Evolutionary conservation across 1,140 invertebrate genomes (phyloP), one percentile per base, ranked within the genome.

Genomic region (Nomia melanderi): DNA sequence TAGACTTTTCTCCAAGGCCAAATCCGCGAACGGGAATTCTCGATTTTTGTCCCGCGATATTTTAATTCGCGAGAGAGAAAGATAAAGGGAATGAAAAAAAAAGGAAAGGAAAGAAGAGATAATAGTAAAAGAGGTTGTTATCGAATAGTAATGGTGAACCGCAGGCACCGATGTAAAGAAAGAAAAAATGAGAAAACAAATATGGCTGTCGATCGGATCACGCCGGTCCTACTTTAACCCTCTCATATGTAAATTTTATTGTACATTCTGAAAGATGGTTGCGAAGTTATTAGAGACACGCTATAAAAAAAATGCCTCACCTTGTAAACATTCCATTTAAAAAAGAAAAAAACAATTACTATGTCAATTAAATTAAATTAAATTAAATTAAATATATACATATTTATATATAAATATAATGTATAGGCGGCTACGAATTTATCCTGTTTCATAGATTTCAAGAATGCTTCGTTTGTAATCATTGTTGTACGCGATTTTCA

Each of bases 241-340:
- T 82, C 76, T 79, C 81, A 82, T 62, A 82, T 73, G 36, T 83
- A 67, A 83, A 57, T 83, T 81, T 72, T 56, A 33, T 66, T 56
- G 60, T 41, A 69, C 56, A 81, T 82, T 64, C 20, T 62, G 47
- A 81, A 76, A 47, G 14, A 11, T 67, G 20, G 6, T 14, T 53
- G 23, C 50, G n/a, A 20, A 29, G 47, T 75, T 56, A 63, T 77
- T 70, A 60, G 53, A 77, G 70, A 63, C 44, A 25, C 31, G 44
- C 50, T n/a, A 36, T 8, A 8, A 36, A 39, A 60, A 20, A 25
- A 71, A 56, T n/a, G 67, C 57, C 56, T 71, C 47, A 70, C 56
- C 60, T 71, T 71, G 29, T 54, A 41, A 77, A 77, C 75, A 71
- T 77, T 77, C 75, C 75, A 71, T 53, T 77, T 33, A 57, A 63